Percentiles rank a stretch among this genome's conserved stretches.
These are phyloP conservation scores for Polypterus bichir DNA, from an alignment of 2,113 vertebrate genomes.

Conservation along the genomic window DNA sequence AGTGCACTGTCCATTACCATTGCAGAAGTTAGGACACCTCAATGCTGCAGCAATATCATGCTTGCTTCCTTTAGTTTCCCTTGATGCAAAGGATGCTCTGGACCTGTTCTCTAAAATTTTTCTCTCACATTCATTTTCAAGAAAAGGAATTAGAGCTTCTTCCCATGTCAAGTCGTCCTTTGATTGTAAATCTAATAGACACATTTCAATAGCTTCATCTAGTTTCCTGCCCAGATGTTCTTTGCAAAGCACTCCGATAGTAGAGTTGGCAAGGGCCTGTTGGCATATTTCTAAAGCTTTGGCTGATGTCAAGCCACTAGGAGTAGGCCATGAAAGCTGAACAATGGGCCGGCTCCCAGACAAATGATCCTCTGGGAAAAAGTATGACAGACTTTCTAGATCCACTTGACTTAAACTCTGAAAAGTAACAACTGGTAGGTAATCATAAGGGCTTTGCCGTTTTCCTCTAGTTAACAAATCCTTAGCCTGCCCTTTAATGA, in stretches of 20 bases:
- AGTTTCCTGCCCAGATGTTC: constrained; percentile 48
- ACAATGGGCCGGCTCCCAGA: constrained; percentile 27
- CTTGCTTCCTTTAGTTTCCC: constrained; percentile 3
- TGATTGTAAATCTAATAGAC: constrained; percentile 58
- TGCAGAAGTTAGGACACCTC: constrained; percentile 54
- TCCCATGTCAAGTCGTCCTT: constrained; percentile 60
- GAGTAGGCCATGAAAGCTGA: constrained; percentile 47
- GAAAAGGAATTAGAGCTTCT: constrained; percentile 44
- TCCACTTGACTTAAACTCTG: constrained; percentile 32
- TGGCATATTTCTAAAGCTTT: constrained; percentile 53
- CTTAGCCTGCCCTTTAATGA: background rate
- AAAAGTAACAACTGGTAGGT: constrained; percentile 28
- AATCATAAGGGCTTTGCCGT: constrained; percentile 25
- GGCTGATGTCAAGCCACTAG: constrained; percentile 47
- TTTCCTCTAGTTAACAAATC: constrained; percentile 17
- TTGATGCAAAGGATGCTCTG: constrained; percentile 16
- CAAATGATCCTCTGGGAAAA: constrained; percentile 64
- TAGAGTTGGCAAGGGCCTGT: constrained; percentile 47
- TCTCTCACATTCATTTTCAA: constrained; percentile 67
- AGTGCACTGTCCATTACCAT: constrained; percentile 44
- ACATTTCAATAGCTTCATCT: constrained; percentile 54
- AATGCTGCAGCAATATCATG: constrained; percentile 39
- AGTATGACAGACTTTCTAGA: constrained; percentile 50
- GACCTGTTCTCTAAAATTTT: constrained; percentile 43
- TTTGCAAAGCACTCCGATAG: constrained; percentile 44